These are phyloP conservation scores for Phymatocera aterrima DNA, from an alignment of 2,888 invertebrate species.

Conservation along the genomic window DNA sequence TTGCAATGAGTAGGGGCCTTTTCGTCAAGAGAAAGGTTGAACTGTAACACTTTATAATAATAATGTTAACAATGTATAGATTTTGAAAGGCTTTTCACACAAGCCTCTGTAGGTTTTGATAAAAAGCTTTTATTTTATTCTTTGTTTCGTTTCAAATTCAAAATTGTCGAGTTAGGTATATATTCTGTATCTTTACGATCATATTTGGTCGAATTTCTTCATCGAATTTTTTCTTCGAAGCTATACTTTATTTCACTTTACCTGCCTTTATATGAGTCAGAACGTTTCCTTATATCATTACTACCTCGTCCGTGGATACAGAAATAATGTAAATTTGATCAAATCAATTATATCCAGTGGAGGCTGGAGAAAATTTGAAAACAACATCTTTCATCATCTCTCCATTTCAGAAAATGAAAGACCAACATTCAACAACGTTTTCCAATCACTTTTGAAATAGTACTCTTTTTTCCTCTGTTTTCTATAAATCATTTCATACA, in stretches of 20 bases:
- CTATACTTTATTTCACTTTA: background rate
- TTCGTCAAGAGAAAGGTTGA: too few relatives aligned
- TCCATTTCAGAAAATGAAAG: background rate
- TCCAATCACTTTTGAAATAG: background rate
- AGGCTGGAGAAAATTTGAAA: background rate
- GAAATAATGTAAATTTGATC: background rate
- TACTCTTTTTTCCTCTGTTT: background rate
- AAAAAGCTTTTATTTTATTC: background rate
- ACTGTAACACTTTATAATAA: background rate
- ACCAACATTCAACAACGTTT: background rate
- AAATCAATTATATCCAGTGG: slow-evolving; percentile 4
- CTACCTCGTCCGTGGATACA: slow-evolving; percentile 3
- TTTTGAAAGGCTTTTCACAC: background rate
- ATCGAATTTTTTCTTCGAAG: too few relatives aligned
- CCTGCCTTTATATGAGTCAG: background rate
- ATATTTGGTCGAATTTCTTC: slow-evolving; percentile 25
- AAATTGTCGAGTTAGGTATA: too few relatives aligned
- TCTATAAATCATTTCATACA: background rate
- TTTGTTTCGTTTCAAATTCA: background rate
- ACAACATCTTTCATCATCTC: background rate
- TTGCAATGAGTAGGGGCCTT: too few relatives aligned
- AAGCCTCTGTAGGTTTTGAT: too few relatives aligned
- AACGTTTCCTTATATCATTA: slow-evolving; percentile 2
- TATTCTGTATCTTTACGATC: background rate
- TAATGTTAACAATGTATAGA: background rate